These are phyloP conservation scores for Megatriorchis doriae DNA, from an alignment of 2,113 vertebrate species.

Conservation along the genomic window DNA sequence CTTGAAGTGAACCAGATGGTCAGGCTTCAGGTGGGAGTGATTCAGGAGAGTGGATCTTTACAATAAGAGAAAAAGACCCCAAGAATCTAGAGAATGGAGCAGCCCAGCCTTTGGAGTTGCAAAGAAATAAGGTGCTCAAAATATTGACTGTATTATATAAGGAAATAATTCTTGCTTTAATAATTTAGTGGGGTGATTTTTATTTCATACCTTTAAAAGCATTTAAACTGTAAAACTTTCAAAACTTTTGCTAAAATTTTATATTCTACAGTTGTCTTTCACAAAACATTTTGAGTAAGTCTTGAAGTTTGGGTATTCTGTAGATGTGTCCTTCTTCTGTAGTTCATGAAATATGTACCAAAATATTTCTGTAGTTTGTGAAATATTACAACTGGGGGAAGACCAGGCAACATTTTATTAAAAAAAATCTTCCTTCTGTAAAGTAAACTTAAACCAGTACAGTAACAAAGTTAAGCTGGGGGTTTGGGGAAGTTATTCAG, in stretches of 20 bases:
- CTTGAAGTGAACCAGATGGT: conserved; percentile 81
- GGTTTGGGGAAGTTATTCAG: neutral
- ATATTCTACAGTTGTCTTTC: neutral
- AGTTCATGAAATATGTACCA: neutral
- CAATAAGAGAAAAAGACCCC: conserved; percentile 85
- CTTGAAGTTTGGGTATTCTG: neutral
- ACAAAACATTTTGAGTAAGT: neutral
- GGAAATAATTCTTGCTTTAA: neutral
- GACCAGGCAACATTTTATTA: neutral
- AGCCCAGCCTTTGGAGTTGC: conserved; percentile 72
- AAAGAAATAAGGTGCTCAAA: conserved; percentile 72
- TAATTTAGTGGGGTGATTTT: neutral
- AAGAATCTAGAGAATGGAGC: conserved; percentile 82
- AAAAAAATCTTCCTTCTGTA: neutral
- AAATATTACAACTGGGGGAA: neutral
- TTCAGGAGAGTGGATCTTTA: conserved; percentile 87
- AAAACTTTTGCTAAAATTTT: neutral
- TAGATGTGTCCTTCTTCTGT: neutral
- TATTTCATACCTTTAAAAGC: neutral
- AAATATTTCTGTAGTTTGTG: neutral
- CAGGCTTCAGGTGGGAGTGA: conserved; percentile 84
- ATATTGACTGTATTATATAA: neutral
- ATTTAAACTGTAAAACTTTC: neutral
- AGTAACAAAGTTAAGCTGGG: neutral
- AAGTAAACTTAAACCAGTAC: neutral